Evolutionary conservation across 2,888 invertebrate genomes (phyloP).

Genomic region (Neria commutata): DNA sequence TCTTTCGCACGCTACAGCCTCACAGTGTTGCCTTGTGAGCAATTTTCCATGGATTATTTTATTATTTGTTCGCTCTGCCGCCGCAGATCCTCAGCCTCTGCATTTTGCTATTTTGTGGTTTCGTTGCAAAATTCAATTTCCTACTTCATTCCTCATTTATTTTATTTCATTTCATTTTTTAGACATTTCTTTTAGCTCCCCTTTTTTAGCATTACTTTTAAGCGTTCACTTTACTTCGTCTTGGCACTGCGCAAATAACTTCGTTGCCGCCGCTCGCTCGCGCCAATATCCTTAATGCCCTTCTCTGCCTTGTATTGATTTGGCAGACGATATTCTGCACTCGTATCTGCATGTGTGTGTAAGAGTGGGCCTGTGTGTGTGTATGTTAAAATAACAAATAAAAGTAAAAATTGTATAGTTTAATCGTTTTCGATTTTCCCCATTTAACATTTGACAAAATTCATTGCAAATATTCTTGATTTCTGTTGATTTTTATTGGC

Average conservation of each 20-base stretch:
- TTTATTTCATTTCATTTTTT: no score
- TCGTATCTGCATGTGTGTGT: slow-evolving; percentile 8
- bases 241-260: neutral
- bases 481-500: slow-evolving; percentile 60
- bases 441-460: slow-evolving; percentile 47
- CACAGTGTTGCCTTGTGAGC: neutral
- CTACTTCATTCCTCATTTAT: slow-evolving; percentile 38
- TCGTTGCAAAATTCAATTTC: slow-evolving; percentile 49
- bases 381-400: slow-evolving; percentile 40
- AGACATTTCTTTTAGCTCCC: no score
- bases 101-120: slow-evolving; percentile 32
- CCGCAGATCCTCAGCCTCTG: neutral
- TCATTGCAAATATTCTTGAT: slow-evolving; percentile 58
- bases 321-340: slow-evolving; percentile 25
- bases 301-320: slow-evolving; percentile 39
- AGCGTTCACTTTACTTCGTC: no score
- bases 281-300: slow-evolving; percentile 4
- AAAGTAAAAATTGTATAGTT: no score
- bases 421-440: slow-evolving; percentile 52
- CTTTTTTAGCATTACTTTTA: no score
- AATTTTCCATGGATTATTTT: slow-evolving; percentile 42
- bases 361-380: slow-evolving; percentile 7
- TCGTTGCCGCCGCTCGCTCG: neutral
- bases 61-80: slow-evolving; percentile 31
- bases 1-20: neutral